Percentiles rank a stretch among this genome's conserved stretches.
Conservation (phyloP, 1,140 invertebrate genomes). For the Drosophila nigrodunni region DNA sequence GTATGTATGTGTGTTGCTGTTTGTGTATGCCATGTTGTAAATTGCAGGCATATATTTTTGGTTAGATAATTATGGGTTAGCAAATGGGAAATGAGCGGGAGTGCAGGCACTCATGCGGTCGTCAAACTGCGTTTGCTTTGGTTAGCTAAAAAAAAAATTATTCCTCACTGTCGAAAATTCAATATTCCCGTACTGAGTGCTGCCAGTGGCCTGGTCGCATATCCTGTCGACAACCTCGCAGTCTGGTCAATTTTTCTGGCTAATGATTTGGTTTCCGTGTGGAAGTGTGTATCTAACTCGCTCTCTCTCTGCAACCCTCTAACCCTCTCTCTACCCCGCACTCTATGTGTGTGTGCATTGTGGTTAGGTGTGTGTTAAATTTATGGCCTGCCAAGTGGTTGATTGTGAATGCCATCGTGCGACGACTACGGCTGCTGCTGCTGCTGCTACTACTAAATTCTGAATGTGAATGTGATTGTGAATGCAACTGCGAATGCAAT, state of each 20-base stretch:
- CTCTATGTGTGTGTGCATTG: slow-evolving; percentile 11
- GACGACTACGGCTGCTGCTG: slow-evolving; percentile 17
- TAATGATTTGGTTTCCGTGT: slow-evolving; percentile 76
- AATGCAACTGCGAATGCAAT: neutral
- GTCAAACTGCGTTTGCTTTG: slow-evolving; percentile 70
- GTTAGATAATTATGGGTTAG: slow-evolving; percentile 67
- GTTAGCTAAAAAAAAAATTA: slow-evolving; percentile 60
- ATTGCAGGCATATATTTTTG: slow-evolving; percentile 62
- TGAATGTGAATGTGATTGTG: slow-evolving; percentile 28
- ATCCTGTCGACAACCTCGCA: slow-evolving; percentile 27
- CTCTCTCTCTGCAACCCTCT: neutral
- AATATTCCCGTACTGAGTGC: slow-evolving; percentile 17
- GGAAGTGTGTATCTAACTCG: slow-evolving; percentile 34
- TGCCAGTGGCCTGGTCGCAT: slow-evolving; percentile 16
- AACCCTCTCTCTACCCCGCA: neutral
- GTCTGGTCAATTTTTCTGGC: slow-evolving; percentile 76
- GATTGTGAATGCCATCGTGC: slow-evolving; percentile 73
- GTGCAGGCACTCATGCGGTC: slow-evolving; percentile 53
- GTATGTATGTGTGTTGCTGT: neutral
- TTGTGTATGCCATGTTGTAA: slow-evolving; percentile 18
- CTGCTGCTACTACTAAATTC: slow-evolving; percentile 18
- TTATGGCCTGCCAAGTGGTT: slow-evolving; percentile 79
- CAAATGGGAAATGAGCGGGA: too few species aligned
- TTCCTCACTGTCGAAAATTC: slow-evolving; percentile 46
- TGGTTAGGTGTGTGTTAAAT: slow-evolving; percentile 67